Evolutionary conservation across 1,140 invertebrate species (phyloP), one percentile per base, ranked within the genome.

Genomic region (Pollicipes pollicipes): DNA sequence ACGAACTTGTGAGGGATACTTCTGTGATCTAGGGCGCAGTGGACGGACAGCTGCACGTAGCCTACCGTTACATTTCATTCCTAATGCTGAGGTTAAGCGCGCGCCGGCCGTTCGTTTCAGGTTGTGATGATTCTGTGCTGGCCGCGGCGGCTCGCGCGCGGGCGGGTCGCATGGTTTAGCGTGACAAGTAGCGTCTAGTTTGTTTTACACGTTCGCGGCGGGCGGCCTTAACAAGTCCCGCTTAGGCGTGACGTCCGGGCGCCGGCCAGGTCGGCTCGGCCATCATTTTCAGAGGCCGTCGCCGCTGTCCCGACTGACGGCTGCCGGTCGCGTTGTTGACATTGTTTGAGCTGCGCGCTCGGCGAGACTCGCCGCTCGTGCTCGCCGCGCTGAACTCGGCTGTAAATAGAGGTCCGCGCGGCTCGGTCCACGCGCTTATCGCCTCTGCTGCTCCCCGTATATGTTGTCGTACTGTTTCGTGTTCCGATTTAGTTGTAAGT

Each of bases 101-200:
- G 45, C 45, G 45, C 45, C 24, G 45, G 13, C 45, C 24, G 45
- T 21, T 24, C 17, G 45, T 10, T 6, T 58, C 13, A 58, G 45
- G 45, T 58, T 58, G 45, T 58, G 45, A 58, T 58, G 45, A 10
- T 10, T 13, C 45, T n/a, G n/a, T n/a, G n/a, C n/a, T n/a, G n/a
- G n/a, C n/a, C n/a, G n/a, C n/a, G n/a, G n/a, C n/a, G n/a, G n/a
- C n/a, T n/a, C n/a, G n/a, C n/a, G n/a, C n/a, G n/a, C n/a, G n/a
- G n/a, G n/a, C n/a, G 45, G 13, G 45, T 21, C 45, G 45, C 45
- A 21, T 58, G 10, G 24, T 58, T 58, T 58, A 58, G 45, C 45
- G 45, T 58, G 45, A 58, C 45, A 58, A 58, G 45, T 58, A 58
- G 45, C 45, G 45, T 58, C 45, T 58, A 58, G 45, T 58, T 58